A percentile compares a stretch with the other conserved stretches of the same genome.
Conservation (phyloP, 2,888 invertebrate species). For the Macrosiphum euphorbiae region DNA sequence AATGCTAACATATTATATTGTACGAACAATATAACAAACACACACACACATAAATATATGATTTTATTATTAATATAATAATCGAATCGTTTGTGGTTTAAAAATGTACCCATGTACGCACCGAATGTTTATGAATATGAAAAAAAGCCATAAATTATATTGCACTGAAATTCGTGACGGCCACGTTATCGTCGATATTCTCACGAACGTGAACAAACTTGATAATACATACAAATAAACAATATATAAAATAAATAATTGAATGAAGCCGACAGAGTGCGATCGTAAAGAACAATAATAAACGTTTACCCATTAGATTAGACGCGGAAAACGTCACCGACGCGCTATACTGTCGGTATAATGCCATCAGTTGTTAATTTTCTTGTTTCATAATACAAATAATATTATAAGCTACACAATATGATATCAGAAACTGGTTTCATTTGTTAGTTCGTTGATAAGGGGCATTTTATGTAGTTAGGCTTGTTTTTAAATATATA, state of each 20-base stretch:
- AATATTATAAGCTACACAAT: not conserved
- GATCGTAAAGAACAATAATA: not conserved
- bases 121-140: not conserved
- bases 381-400: not conserved
- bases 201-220: not conserved
- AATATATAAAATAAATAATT: not conserved
- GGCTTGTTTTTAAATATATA: not conserved
- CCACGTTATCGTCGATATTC: not conserved
- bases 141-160: not conserved
- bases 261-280: not conserved
- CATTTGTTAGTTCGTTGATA: not conserved
- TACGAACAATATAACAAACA: not conserved
- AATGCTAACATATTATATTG: not conserved
- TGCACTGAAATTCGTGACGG: not conserved
- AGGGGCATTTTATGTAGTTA: not conserved
- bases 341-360: not conserved
- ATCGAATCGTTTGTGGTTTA: not conserved
- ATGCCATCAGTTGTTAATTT: not conserved
- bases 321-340: not conserved
- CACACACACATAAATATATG: not conserved
- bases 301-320: not conserved
- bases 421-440: not conserved
- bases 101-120: not conserved
- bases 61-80: not conserved
- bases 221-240: not conserved